These are phyloP conservation scores for Bettongia penicillata DNA, from an alignment of 2,113 vertebrate genomes.

Conservation along the genomic window DNA sequence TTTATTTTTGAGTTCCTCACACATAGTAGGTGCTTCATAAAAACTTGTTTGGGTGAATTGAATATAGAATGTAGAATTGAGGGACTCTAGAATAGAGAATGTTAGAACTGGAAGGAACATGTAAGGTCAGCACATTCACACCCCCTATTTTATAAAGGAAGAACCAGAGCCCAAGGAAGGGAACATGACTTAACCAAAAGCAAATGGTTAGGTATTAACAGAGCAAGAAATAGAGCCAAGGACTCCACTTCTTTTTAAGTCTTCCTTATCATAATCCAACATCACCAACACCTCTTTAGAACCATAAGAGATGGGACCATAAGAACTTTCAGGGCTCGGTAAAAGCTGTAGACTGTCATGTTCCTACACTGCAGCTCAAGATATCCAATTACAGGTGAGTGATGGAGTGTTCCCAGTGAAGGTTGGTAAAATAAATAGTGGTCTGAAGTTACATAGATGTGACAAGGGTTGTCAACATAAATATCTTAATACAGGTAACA, in stretches of 20 bases:
- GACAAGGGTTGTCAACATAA: neutral
- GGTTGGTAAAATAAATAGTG: neutral
- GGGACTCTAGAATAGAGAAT: neutral
- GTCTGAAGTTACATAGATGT: neutral
- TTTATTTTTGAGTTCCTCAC: neutral
- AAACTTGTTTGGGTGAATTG: neutral
- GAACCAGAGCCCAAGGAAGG: neutral
- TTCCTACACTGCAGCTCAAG: neutral
- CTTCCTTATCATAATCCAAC: neutral
- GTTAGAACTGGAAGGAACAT: neutral
- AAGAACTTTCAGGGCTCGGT: neutral
- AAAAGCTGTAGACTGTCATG: neutral
- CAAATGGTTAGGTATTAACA: neutral
- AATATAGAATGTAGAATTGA: neutral
- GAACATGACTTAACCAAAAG: neutral
- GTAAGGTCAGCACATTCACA: neutral
- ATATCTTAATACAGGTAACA: neutral
- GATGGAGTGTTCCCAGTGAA: neutral
- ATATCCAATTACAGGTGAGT: neutral
- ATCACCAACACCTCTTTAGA: neutral
- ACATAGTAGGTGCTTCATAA: neutral
- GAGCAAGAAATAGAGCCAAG: too few species aligned
- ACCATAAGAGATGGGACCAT: neutral
- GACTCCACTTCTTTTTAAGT: too few species aligned
- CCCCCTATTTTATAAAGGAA: neutral